Evolutionary conservation across 1,140 invertebrate species (phyloP), one percentile per base, ranked within the genome.

Genomic region (Microplitis demolitor): DNA sequence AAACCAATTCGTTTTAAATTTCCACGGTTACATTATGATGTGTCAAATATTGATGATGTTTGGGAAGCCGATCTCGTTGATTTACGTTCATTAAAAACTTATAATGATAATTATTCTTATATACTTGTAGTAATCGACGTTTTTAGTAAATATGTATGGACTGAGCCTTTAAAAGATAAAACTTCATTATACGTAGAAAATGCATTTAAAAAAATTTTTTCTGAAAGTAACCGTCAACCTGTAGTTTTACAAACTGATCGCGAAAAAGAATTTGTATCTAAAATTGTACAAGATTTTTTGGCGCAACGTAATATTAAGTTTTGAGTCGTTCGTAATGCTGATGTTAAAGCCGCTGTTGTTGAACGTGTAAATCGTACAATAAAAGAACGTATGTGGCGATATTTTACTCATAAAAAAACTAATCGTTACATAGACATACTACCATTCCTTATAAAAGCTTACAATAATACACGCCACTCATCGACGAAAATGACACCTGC

Each of bases 61-160:
- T 87, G 81, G 79, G 81, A 87, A 74, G 76, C 79, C 6, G 85
- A 88, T 77, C 76, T 87, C 33, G 69, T 76, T 3, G 80, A 82
- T 74, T 70, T 87, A 61, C 11, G 78, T 37, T 68, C 66, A 33
- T 64, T 86, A 6, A 78, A 72, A 67, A 73, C 71, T 35, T 73
- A 78, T 31, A 86, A 87, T 75, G 64, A 80, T 62, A 72, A 74
- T 16, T 70, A 70, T 60, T 74, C 72, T 1, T 88, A 82, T 70
- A 51, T 88, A 24, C 69, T 88, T 14, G 78, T 76, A 9, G 79
- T 84, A 2, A 86, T 87, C 56, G 84, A 87, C 71, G 74, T 80
- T 1, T 82, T 87, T 54, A 78, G 76, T 72, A 85, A 84, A 71
- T 83, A 77, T 71, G 80, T 77, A 3, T 87, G 78, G 79, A 75